Conservation (phyloP, 2,888 invertebrate species). For the Elegia similella region DNA sequence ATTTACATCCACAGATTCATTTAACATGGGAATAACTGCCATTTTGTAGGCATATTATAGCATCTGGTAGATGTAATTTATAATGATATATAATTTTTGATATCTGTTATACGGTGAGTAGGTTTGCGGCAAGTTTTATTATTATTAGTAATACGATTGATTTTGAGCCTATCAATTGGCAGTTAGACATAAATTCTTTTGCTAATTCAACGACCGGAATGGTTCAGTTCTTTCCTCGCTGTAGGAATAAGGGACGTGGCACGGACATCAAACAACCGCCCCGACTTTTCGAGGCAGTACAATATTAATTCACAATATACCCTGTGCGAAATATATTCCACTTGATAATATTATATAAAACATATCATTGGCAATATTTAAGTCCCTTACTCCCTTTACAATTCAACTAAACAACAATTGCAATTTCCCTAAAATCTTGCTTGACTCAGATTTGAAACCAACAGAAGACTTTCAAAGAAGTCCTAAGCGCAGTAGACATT, state of each 20-base stretch:
- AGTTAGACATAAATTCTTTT: slow-evolving; percentile 58
- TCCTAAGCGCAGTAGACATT: slow-evolving; percentile 57
- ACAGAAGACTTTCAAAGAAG: slow-evolving; percentile 51
- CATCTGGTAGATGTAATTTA: slow-evolving; percentile 6
- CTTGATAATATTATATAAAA: slow-evolving; percentile 68
- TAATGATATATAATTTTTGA: neutral
- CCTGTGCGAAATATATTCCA: slow-evolving; percentile 75
- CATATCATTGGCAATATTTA: slow-evolving; percentile 68
- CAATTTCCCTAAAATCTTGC: slow-evolving; percentile 55
- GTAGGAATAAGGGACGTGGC: slow-evolving; percentile 74
- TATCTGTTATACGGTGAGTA: neutral
- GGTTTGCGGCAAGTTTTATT: slow-evolving; percentile 12
- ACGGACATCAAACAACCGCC: slow-evolving; percentile 53
- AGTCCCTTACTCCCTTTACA: slow-evolving; percentile 74
- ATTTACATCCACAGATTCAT: slow-evolving; percentile 69
- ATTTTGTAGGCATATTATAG: slow-evolving; percentile 44
- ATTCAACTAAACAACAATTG: slow-evolving; percentile 61
- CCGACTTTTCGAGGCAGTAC: slow-evolving; percentile 46
- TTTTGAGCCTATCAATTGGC: slow-evolving; percentile 56
- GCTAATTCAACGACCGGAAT: slow-evolving; percentile 64
- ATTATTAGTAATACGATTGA: neutral
- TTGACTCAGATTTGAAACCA: slow-evolving; percentile 39
- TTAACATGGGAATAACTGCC: slow-evolving; percentile 66
- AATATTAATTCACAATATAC: slow-evolving; percentile 71
- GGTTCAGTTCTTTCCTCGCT: slow-evolving; percentile 71